A percentile compares a stretch with the other conserved stretches of the same genome.
Evolutionary conservation across 2,797 vertebrate genomes (phyloP).

Genomic region (Pteropus rufus): DNA sequence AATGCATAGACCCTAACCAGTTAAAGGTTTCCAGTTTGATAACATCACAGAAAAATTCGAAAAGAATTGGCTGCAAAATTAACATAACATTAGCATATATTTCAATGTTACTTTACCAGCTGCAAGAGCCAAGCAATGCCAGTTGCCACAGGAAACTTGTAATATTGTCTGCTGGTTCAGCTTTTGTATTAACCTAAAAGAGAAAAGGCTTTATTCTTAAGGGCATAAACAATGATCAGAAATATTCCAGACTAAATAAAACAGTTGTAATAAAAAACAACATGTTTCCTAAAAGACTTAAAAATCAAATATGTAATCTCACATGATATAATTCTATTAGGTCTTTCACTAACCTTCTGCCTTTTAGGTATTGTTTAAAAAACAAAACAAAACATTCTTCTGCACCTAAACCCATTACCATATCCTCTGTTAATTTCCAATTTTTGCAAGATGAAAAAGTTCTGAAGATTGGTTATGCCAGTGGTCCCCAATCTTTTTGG

Average conservation of each 20-base stretch:
- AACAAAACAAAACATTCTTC: not conserved
- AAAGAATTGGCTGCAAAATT: slow-evolving; percentile 18
- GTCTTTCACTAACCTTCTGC: not conserved
- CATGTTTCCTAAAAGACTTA: not conserved
- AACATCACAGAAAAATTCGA: not conserved
- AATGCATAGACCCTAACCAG: not conserved
- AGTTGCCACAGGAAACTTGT: slow-evolving; percentile 97
- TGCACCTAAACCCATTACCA: not conserved
- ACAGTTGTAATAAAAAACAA: not conserved
- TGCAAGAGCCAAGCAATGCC: slow-evolving; percentile 97
- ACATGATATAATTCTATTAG: not conserved
- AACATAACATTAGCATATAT: slow-evolving; percentile 20
- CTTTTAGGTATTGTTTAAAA: not conserved
- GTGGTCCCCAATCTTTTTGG: no score
- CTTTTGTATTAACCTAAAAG: slow-evolving; percentile 93
- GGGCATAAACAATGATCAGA: not conserved
- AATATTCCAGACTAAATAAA: not conserved
- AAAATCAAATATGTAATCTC: slow-evolving; percentile 13
- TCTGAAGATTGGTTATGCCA: not conserved
- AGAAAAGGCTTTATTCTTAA: slow-evolving; percentile 31
- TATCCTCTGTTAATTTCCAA: not conserved
- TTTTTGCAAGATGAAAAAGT: not conserved
- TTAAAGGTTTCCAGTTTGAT: not conserved
- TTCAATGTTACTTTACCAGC: slow-evolving; percentile 87
- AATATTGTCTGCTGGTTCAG: slow-evolving; percentile 94